Evolutionary conservation across 2,888 invertebrate species (phyloP), one percentile per base, ranked within the genome.

Genomic region (Lasioglossum lativentre): DNA sequence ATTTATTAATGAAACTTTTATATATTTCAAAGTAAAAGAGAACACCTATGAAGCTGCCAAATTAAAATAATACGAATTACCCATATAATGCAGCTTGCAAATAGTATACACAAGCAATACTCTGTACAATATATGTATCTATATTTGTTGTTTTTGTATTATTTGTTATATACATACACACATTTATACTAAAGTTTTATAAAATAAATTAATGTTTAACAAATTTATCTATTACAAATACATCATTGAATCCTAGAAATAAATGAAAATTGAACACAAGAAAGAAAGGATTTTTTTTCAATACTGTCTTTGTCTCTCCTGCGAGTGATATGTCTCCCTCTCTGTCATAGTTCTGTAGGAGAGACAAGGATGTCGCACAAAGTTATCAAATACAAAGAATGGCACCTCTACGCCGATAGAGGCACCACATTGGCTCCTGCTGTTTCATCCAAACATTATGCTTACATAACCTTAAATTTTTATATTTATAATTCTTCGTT

Each of bases 121-220:
- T 40, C 42, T 72, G 16, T 34, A 27, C 59, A 77, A 40, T 72
- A n/a, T 45, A 42, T 72, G 72, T 79, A 68, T 81, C 45, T 77
- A 47, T 78, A 70, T 75, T 74, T 72, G 42, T 73, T 70, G 70
- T 70, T 70, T 66, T 40, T 40, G 23, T 68, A 68, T 68, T 68
- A 66, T 66, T 66, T 66, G 66, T 68, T 68, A 4, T 19, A 68
- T 34, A 78, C 27, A 75, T 79, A 75, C 27, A 68, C 8, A 70
- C n/a, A 71, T 75, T 34, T 12, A 63, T 27, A 30, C 76, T 66
- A 75, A 56, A 78, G 68, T 72, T 82, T 75, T 82, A 30, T 75
- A 75, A 72, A 85, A 79, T 82, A 83, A 79, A 79, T 82, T 38
- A 23, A 70, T 73, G 66, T 30, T 83, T 75, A 8, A 84, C 19